phyloP scores from a whole-genome alignment of 2,797 vertebrate genomes.

The Peromyscus eremicus region DNA sequence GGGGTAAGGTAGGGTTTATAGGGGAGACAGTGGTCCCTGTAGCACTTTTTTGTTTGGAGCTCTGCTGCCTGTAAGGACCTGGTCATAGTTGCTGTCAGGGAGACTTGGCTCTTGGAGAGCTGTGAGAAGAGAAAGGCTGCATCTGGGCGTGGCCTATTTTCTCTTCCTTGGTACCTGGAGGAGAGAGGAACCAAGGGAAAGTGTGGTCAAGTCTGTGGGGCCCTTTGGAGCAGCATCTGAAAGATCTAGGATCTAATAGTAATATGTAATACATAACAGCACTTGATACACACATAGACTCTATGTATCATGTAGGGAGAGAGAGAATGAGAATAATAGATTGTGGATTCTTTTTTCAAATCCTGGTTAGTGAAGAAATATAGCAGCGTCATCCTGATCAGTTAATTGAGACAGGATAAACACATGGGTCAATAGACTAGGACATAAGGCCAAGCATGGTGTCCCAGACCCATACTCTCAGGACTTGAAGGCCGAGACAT shows the following conservation, averaged over 20 bases:
- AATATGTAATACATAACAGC: not conserved
- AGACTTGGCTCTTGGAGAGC: not conserved
- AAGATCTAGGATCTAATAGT: not conserved
- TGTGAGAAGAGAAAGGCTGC: not conserved
- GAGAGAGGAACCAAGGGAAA: not conserved
- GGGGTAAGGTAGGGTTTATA: not conserved
- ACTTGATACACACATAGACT: not conserved
- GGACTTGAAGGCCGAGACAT: not conserved
- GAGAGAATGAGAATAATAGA: not conserved
- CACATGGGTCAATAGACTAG: not conserved
- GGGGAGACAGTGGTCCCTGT: not conserved
- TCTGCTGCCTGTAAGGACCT: not conserved
- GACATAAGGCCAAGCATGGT: not conserved
- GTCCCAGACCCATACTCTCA: not conserved
- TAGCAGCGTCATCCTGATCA: not conserved
- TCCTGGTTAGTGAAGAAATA: conserved; percentile 38
- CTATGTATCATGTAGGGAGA: not conserved
- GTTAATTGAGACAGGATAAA: conserved; percentile 21
- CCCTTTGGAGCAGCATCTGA: not conserved
- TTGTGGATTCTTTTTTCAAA: conserved; percentile 33
- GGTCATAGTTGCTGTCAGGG: not conserved
- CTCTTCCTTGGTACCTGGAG: not conserved
- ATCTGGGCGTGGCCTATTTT: not conserved
- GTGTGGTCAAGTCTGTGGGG: not conserved
- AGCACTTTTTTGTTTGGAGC: not conserved